Conservation (phyloP, 2,113 vertebrate species). For the Felis chaus region DNA sequence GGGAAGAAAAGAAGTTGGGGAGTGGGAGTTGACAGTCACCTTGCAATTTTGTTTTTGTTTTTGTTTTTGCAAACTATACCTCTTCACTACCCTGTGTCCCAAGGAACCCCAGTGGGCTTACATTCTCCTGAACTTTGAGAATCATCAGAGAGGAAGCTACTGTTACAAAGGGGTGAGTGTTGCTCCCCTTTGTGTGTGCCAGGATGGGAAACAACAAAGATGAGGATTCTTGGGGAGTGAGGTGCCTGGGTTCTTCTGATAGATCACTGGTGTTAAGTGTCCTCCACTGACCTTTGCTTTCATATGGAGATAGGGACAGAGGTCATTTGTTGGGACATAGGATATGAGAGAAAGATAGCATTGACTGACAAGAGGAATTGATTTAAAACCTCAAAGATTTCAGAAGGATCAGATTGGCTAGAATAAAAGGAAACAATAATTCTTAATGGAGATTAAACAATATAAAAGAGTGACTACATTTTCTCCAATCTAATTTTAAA, state of each 20-base stretch:
- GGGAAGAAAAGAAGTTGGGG: neutral
- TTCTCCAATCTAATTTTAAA: conserved; percentile 48
- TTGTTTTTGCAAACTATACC: neutral
- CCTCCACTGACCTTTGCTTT: neutral
- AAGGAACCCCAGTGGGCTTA: neutral
- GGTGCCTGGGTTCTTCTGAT: neutral
- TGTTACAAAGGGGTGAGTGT: neutral
- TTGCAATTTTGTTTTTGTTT: neutral
- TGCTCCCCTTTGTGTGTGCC: neutral
- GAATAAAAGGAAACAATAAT: conserved; percentile 4
- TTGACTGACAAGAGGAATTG: neutral
- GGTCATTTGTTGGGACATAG: neutral
- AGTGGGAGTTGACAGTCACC: neutral
- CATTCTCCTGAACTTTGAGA: neutral
- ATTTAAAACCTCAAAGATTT: neutral
- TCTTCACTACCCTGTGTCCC: neutral
- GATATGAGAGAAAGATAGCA: neutral
- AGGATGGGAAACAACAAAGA: neutral
- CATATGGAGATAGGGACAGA: neutral
- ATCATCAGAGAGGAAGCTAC: neutral
- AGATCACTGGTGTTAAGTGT: neutral
- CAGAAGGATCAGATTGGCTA: neutral
- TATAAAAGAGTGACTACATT: neutral
- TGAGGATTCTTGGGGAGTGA: neutral
- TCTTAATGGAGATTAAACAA: conserved; percentile 5